Conservation (phyloP, 1,140 invertebrate species). For the Chlorops oryzae region DNA sequence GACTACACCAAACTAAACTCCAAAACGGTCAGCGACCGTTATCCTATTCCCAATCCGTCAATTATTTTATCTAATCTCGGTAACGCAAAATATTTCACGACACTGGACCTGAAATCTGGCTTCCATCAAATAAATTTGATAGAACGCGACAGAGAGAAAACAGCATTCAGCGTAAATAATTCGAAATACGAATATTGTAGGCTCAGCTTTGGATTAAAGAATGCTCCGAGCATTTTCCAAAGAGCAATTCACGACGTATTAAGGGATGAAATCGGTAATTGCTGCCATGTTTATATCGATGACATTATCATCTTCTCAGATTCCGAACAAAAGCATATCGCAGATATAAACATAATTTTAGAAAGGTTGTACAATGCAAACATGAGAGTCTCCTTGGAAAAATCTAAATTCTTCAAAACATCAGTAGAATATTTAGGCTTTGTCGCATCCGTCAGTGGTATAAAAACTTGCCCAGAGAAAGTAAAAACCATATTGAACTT, state of each 20-base stretch:
- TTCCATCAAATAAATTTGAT: slow-evolving; percentile 34
- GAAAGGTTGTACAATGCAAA: slow-evolving; percentile 28
- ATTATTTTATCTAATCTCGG: slow-evolving; percentile 5
- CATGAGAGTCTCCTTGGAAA: slow-evolving; percentile 48
- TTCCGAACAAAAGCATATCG: slow-evolving; percentile 2
- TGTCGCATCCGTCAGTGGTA: slow-evolving; percentile 11
- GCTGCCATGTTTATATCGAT: slow-evolving; percentile 14
- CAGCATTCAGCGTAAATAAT: slow-evolving; percentile 17
- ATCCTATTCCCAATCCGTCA: slow-evolving; percentile 51
- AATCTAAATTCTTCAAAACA: slow-evolving; percentile 44
- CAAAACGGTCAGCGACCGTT: slow-evolving; percentile 21
- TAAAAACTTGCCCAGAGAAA: slow-evolving; percentile 19
- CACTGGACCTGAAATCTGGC: slow-evolving; percentile 28
- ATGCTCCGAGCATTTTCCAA: slow-evolving; percentile 28
- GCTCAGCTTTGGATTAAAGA: slow-evolving; percentile 45
- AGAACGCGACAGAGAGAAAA: slow-evolving; percentile 6
- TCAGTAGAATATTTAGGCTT: slow-evolving; percentile 19
- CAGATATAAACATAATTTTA: slow-evolving; percentile 8
- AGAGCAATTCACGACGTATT: slow-evolving; percentile 11
- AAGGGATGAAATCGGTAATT: slow-evolving; percentile 11
- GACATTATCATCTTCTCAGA: slow-evolving; percentile 13
- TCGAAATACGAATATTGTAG: slow-evolving; percentile 36
- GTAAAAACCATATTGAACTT: slow-evolving; percentile 20
- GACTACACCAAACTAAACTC: slow-evolving; percentile 34
- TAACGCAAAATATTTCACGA: slow-evolving; percentile 7